These are phyloP conservation scores for Callimorpha dominula DNA, from an alignment of 2,888 invertebrate species.

Conservation along the genomic window DNA sequence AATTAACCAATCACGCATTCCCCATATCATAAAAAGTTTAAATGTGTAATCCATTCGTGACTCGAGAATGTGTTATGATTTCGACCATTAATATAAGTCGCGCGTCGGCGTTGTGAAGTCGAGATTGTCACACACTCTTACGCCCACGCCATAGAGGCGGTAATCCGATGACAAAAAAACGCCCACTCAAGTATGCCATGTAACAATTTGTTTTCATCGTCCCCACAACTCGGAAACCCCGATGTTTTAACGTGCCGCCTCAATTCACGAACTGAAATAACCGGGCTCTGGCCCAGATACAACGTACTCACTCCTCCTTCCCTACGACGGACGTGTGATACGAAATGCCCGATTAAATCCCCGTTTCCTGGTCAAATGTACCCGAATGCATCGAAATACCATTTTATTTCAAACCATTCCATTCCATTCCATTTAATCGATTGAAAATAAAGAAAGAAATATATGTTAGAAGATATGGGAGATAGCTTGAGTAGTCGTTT, in stretches of 20 bases:
- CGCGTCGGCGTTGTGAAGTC: constrained; percentile 42
- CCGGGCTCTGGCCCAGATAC: constrained; percentile 76
- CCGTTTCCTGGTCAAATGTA: constrained; percentile 35
- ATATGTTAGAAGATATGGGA: constrained; percentile 15
- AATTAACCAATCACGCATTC: constrained; percentile 28
- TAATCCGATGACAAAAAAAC: constrained; percentile 54
- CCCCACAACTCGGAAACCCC: constrained; percentile 71
- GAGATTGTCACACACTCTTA: constrained; percentile 49
- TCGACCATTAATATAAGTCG: constrained; percentile 61
- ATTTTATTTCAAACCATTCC: constrained; percentile 18
- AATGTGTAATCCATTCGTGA: constrained; percentile 42
- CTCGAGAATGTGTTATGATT: constrained; percentile 50
- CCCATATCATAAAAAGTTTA: constrained; percentile 31
- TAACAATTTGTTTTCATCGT: constrained; percentile 75
- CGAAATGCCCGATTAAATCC: constrained; percentile 53
- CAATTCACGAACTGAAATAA: constrained; percentile 83
- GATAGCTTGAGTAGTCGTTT: constrained; percentile 20
- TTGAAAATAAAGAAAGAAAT: constrained; percentile 17
- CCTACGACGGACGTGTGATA: constrained; percentile 60
- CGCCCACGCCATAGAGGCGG: constrained; percentile 52
- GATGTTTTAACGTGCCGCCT: constrained; percentile 80
- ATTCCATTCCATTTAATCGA: constrained; percentile 36
- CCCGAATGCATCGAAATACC: constrained; percentile 34
- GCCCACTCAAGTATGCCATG: constrained; percentile 70
- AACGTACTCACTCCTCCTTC: constrained; percentile 54